Percentiles rank a stretch among this genome's conserved stretches.
Evolutionary conservation across 2,113 vertebrate genomes (phyloP).

Genomic region (Corythornis vintsioides): DNA sequence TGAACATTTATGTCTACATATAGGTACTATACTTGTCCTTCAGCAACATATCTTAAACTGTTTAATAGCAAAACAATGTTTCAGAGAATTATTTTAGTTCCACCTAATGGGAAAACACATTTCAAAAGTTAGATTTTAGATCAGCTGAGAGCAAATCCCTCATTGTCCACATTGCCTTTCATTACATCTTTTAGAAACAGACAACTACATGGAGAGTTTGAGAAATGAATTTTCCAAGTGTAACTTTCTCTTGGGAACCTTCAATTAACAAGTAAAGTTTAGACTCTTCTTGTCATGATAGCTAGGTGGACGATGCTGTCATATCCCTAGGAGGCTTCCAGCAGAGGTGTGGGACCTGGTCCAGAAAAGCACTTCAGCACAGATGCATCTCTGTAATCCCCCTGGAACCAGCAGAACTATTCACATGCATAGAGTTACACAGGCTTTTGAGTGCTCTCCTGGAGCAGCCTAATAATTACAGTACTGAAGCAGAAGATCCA

Average conservation of each 20-base stretch:
- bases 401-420: background rate
- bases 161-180: background rate
- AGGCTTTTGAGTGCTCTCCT: constrained; percentile 31
- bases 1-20: background rate
- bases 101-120: background rate
- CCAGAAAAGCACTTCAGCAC: constrained; percentile 31
- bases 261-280: background rate
- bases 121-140: background rate
- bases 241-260: background rate
- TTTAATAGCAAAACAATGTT: background rate
- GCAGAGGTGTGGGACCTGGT: background rate
- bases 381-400: background rate
- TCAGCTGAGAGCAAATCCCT: background rate
- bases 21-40: background rate
- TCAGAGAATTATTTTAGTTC: background rate
- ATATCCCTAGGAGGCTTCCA: background rate
- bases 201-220: background rate
- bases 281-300: background rate
- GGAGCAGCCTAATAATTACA: background rate
- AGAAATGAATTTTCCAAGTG: background rate
- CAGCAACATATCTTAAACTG: background rate
- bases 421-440: background rate
- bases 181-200: background rate
- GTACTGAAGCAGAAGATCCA: background rate
- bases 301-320: background rate